These are phyloP conservation scores for Erebia ligea DNA, from an alignment of 2,888 invertebrate species.

Conservation along the genomic window DNA sequence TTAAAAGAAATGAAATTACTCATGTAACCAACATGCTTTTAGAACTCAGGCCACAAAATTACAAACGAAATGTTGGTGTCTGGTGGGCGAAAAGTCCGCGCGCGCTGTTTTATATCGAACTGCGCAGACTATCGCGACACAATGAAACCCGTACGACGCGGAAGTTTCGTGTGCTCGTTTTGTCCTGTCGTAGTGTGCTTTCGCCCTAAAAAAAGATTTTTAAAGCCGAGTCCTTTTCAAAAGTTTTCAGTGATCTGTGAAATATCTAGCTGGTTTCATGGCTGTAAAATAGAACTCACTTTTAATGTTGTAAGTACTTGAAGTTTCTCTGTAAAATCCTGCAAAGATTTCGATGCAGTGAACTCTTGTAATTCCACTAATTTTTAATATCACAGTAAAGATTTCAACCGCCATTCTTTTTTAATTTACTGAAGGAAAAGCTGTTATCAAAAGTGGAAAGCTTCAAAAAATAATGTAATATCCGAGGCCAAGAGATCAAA, in stretches of 20 bases:
- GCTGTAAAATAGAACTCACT: not conserved
- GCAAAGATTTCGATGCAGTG: not conserved
- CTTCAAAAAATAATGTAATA: conserved; percentile 7
- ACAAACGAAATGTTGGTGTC: no score
- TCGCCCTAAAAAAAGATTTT: not conserved
- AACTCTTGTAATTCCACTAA: not conserved
- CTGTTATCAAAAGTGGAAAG: not conserved
- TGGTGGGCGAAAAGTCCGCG: no score
- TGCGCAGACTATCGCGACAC: no score
- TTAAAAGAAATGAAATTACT: no score
- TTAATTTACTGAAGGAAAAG: conserved; percentile 6
- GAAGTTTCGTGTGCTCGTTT: no score
- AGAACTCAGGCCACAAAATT: no score
- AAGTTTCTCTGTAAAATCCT: not conserved
- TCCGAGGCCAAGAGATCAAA: not conserved
- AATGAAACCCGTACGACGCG: no score
- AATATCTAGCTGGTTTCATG: not conserved
- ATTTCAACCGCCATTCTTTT: conserved; percentile 5
- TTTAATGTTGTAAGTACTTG: not conserved
- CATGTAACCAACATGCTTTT: no score
- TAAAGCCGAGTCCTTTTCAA: no score
- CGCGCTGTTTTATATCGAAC: no score
- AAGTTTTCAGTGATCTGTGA: not conserved
- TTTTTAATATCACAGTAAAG: conserved; percentile 9
- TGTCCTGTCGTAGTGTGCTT: no score